Percentiles rank a stretch among this genome's conserved stretches.
These are phyloP conservation scores for Drosophila flavopinicola DNA, from an alignment of 2,888 invertebrate genomes.

Conservation along the genomic window DNA sequence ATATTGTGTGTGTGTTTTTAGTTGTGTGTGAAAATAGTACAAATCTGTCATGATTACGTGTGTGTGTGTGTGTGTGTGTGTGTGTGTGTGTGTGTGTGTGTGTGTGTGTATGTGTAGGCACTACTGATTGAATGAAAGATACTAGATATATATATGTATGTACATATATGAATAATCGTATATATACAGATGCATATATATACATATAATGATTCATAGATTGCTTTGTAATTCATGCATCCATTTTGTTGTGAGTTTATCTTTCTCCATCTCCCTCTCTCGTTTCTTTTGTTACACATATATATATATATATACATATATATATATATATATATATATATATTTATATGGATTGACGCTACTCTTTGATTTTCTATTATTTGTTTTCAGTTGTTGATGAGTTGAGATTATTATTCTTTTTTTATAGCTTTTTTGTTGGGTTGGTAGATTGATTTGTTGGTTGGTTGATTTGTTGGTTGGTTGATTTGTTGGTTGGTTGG, in stretches of 20 bases:
- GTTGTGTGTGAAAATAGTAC: neutral
- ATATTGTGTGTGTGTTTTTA: constrained; percentile 1
- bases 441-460: constrained; percentile 26
- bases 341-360: constrained; percentile 17
- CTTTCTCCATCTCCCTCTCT: constrained; percentile 4
- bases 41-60: constrained; percentile 8
- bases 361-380: constrained; percentile 23
- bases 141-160: constrained; percentile 10
- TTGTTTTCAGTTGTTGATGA: constrained; percentile 10
- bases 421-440: constrained; percentile 18
- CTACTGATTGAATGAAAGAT: constrained; percentile 24
- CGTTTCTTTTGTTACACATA: constrained; percentile 13
- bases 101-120: constrained; percentile 9
- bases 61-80: constrained; percentile 14
- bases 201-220: constrained; percentile 6
- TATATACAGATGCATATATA: neutral
- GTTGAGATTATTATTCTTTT: constrained; percentile 13
- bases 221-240: constrained; percentile 34
- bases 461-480: constrained; percentile 34
- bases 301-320: constrained; percentile 22
- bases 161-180: neutral
- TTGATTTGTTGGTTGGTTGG: constrained; percentile 49
- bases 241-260: too few relatives aligned
- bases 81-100: neutral
- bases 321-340: constrained; percentile 22